Evolutionary conservation across 2,797 vertebrate genomes (phyloP), one percentile per base, ranked within the genome.

Genomic region (Decapterus maruadsi): DNA sequence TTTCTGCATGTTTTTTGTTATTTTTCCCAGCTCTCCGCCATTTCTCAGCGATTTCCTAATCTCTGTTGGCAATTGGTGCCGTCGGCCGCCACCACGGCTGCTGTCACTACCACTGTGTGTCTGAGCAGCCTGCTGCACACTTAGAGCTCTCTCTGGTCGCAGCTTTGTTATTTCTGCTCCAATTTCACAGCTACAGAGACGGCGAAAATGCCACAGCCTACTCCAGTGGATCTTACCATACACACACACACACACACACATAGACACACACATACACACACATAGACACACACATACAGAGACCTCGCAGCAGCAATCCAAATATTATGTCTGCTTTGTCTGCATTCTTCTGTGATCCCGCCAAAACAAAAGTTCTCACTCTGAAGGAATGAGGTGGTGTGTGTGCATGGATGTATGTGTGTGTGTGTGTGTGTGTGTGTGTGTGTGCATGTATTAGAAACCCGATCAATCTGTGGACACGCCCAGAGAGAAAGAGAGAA

Each of bases 321-420:
- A 95, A 95, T 96, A 96, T 96, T 95, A 95, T 96, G 95, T 95
- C 95, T 96, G 94, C 93, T 94, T 94, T 92, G 91, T 92, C 93
- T 92, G 93, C 93, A 95, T 95, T 94, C 94, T 94, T 94, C 88
- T 90, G 81, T 67, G 69, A 86, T 82, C 92, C 91, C 92, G 93
- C 94, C 95, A 95, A 96, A 96, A 95, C 93, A 95, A 95, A 94
- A 93, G 90, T 90, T 93, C 94, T 93, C 88, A 92, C 90, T 90
- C 83, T 86, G 87, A 87, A 91, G 88, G 88, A 93, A 90, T 87
- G 87, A 88, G 78, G 84, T 69, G 56, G 26, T 26, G 67, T 78
- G 72, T 86, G 85, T 82, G 77, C 67, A 61, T 80, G 51, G 48
- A 74, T 84, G 75, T 84, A 51, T 84, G 69, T 72, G 57, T 61